A percentile compares a stretch with the other conserved stretches of the same genome.
These are phyloP conservation scores for Steinernema feltiae DNA, from an alignment of 1,140 invertebrate genomes.

Conservation along the genomic window DNA sequence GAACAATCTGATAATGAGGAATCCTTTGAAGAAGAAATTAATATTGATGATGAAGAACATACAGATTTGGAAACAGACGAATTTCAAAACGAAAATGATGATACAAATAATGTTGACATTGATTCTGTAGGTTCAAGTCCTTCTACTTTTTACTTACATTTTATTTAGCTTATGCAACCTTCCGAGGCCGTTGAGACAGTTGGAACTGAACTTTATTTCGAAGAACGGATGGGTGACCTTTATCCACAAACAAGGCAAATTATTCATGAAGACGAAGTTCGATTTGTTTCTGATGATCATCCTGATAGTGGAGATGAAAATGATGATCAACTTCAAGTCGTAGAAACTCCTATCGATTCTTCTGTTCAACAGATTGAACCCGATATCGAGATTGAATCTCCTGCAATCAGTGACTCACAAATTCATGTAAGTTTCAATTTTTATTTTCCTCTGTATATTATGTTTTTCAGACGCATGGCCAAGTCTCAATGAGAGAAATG, in stretches of 20 bases:
- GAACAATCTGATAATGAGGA: neutral
- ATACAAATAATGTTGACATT: no score
- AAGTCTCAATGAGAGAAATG: slow-evolving; percentile 22
- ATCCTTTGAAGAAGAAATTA: neutral
- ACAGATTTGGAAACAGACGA: no score
- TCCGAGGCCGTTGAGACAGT: neutral
- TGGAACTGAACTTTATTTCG: neutral
- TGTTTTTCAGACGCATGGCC: neutral
- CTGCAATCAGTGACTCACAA: neutral
- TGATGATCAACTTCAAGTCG: neutral
- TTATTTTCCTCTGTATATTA: neutral
- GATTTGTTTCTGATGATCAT: neutral
- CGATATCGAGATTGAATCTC: neutral
- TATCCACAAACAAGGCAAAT: neutral
- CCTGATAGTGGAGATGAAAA: neutral
- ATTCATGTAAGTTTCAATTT: neutral
- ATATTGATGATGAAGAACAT: no score
- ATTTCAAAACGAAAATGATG: no score
- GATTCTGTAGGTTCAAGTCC: no score
- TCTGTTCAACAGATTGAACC: neutral
- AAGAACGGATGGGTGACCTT: neutral
- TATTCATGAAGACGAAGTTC: neutral
- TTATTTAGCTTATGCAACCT: neutral
- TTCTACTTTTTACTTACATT: no score
- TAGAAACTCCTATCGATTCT: neutral